A percentile compares a stretch with the other conserved stretches of the same genome.
phyloP scores from a whole-genome alignment of 2,797 vertebrate species.

The Alauda arvensis region DNA sequence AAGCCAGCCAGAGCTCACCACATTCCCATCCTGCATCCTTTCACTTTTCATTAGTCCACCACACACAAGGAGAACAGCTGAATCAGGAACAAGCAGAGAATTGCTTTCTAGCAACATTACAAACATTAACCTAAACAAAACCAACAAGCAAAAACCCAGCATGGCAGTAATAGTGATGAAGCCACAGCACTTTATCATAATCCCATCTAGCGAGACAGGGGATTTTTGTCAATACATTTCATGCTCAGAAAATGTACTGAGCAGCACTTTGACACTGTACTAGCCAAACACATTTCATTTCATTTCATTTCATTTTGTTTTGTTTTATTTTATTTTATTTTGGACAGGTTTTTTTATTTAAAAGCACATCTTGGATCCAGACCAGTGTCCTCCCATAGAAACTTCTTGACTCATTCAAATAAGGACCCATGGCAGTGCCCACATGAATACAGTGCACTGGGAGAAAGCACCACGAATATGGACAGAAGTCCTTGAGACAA shows the following conservation, averaged over 20 bases:
- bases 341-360: neutral
- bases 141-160: neutral
- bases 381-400: neutral
- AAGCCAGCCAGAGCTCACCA: neutral
- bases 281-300: neutral
- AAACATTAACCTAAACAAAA: neutral
- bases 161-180: slow-evolving; percentile 2
- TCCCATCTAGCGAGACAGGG: neutral
- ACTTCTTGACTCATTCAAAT: neutral
- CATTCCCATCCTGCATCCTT: neutral
- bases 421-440: neutral
- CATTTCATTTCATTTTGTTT: neutral
- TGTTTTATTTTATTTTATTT: neutral
- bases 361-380: neutral
- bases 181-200: slow-evolving; percentile 37
- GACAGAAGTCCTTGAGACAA: neutral
- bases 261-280: slow-evolving; percentile 5
- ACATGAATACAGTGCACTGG: neutral
- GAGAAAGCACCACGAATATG: neutral
- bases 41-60: neutral
- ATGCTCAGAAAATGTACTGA: slow-evolving; percentile 26
- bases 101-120: neutral
- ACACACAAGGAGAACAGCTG: neutral
- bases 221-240: slow-evolving; percentile 20
- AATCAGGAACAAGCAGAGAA: neutral